These are phyloP conservation scores for Zonitis immaculata DNA, from an alignment of 2,888 invertebrate species.

Conservation along the genomic window DNA sequence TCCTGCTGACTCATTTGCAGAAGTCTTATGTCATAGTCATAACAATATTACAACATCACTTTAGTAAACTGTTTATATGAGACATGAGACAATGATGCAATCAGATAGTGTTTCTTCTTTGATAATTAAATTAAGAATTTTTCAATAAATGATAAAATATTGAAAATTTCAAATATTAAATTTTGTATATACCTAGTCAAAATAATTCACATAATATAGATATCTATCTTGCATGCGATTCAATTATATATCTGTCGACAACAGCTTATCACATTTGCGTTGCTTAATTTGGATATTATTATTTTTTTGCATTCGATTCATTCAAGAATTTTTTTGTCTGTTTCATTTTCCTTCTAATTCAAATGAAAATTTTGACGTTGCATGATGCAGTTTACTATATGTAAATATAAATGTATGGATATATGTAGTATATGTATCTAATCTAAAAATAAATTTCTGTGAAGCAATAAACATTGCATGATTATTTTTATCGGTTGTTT, in stretches of 20 bases:
- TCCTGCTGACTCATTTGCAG: constrained; percentile 18
- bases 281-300: too few species aligned
- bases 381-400: neutral
- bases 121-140: too few species aligned
- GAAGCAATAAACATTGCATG: constrained; percentile 21
- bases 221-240: too few species aligned
- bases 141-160: too few species aligned
- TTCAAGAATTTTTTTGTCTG: neutral
- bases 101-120: neutral
- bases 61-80: too few species aligned
- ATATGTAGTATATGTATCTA: neutral
- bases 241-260: too few species aligned
- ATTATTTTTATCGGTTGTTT: constrained; percentile 18
- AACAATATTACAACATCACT: constrained; percentile 14
- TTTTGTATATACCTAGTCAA: too few species aligned
- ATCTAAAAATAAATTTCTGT: constrained; percentile 20
- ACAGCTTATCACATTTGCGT: too few species aligned
- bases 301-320: too few species aligned
- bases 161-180: too few species aligned
- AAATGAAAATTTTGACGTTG: neutral
- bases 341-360: neutral
- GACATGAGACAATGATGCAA: constrained; percentile 16
- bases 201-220: too few species aligned
- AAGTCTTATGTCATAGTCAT: constrained; percentile 19
- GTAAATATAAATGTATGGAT: neutral